phyloP scores from a whole-genome alignment of 2,888 invertebrate genomes.

The Patella depressa region DNA sequence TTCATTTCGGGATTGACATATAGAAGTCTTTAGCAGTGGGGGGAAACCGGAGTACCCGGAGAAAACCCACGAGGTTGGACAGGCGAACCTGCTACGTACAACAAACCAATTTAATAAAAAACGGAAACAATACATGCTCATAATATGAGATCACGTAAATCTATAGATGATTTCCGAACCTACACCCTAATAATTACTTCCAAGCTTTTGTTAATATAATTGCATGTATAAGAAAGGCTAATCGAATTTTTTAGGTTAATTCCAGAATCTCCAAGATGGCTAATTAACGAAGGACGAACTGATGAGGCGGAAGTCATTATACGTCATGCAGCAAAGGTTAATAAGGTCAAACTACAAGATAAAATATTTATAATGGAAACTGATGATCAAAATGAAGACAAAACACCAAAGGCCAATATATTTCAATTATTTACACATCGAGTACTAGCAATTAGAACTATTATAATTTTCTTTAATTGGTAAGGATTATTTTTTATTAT shows the following conservation, averaged over 20 bases:
- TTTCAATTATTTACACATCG: slow-evolving; percentile 33
- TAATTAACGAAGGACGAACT: slow-evolving; percentile 18
- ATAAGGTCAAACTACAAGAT: slow-evolving; percentile 20
- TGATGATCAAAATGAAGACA: slow-evolving; percentile 64
- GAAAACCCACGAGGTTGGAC: too few species aligned
- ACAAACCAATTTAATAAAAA: too few species aligned
- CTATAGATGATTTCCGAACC: too few species aligned
- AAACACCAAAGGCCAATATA: slow-evolving; percentile 3
- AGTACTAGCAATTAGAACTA: slow-evolving; percentile 28
- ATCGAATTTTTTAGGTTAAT: slow-evolving; percentile 72
- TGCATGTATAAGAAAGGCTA: too few species aligned
- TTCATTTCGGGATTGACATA: too few species aligned
- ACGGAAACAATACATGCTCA: too few species aligned
- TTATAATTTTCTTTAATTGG: slow-evolving; percentile 76
- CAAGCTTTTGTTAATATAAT: too few species aligned
- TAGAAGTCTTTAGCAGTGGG: too few species aligned
- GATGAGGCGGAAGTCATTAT: slow-evolving; percentile 25
- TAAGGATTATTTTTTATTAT: slow-evolving; percentile 15
- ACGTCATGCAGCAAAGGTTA: slow-evolving; percentile 26
- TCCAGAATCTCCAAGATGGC: slow-evolving; percentile 34
- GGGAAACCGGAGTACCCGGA: too few species aligned
- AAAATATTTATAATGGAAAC: not conserved
- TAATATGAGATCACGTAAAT: too few species aligned
- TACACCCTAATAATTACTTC: too few species aligned
- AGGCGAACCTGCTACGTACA: too few species aligned